Evolutionary conservation across 1,140 invertebrate species (phyloP), one percentile per base, ranked within the genome.

Genomic region (Aleiodes sp.): DNA sequence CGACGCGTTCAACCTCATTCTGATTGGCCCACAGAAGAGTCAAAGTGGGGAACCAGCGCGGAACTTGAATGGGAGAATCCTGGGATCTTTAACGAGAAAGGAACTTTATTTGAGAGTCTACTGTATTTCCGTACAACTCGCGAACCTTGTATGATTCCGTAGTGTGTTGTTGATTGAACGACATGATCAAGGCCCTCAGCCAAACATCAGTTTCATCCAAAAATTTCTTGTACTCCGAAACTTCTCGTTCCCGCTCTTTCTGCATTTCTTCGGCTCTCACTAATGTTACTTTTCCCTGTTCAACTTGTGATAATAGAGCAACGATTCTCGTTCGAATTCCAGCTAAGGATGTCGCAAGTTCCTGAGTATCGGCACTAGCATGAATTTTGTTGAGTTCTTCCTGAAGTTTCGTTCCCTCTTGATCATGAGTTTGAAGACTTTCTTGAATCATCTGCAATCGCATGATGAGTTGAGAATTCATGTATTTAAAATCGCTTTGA

Each of bases 161-260:
- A 19, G 74, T 75, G 52, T 75, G 73, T 24, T 76, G 61, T 56
- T 80, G 73, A 52, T 71, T 77, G 4, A 86, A 76, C 10, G 68
- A 72, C 0, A 77, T 60, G 46, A 77, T 70, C 21, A 85, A 68
- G 12, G 69, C 76, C 71, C 68, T 78, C 14, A 92, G 80, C 91
- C 91, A 92, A 37, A 81, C 76, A 73, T 92, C 90, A 0, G 91
- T 87, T 76, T 92, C 89, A 33, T 86, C 87, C 35, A 92, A 84
- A 74, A 91, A 86, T 57, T 82, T 76, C 79, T 89, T 89, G 72
- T 93, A 92, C 37, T 86, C 73, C 19, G 85, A 75, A 8, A 92
- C 80, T 78, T 92, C 88, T 70, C 88, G 75, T 28, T 88, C 80
- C n/a, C 88, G 87, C 73, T 86, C 87, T 69, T 87, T 84, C 72